Evolutionary conservation across 1,140 invertebrate genomes (phyloP), one percentile per base, ranked within the genome.

Genomic region (Notospermus geniculatus): DNA sequence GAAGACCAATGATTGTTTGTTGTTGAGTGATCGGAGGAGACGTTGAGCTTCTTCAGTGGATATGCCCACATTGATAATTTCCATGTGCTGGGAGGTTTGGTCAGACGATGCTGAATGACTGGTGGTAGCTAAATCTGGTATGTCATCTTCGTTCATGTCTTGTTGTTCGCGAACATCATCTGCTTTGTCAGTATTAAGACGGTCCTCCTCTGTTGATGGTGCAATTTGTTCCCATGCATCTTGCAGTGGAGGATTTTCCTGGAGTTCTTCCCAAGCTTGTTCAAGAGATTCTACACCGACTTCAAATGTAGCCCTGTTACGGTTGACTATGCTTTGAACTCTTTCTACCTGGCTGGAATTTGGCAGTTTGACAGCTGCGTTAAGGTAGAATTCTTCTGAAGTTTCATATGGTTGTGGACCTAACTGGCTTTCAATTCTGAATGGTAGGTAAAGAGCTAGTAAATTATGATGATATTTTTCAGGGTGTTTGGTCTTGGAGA

Each of bases 401-500:
- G 54, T 52, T 53, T 58, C 29, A 55, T 54, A 65, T 23, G 1
- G 17, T 29, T 17, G 23, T 54, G 59, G 64, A 54, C 62, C 62
- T 55, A 65, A 59, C 32, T 65, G 64, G 13, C 23, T 29, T 11
- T 62, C 41, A 29, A n/a, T n/a, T 55, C n/a, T n/a, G n/a, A n/a
- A n/a, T n/a, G n/a, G n/a, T n/a, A n/a, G n/a, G n/a, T n/a, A n/a
- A n/a, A n/a, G n/a, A n/a, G n/a, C n/a, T n/a, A n/a, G n/a, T n/a
- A n/a, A n/a, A n/a, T n/a, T n/a, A n/a, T n/a, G n/a, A n/a, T n/a
- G n/a, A n/a, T n/a, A n/a, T n/a, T n/a, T n/a, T n/a, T n/a, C n/a
- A n/a, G n/a, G n/a, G n/a, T 27, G 9, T n/a, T 55, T 62, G n/a
- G 32, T 36, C 2, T 15, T n/a, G 4, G 55, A 59, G 41, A 63